phyloP scores from a whole-genome alignment of 2,888 invertebrate species.

The Esperia sulphurella region DNA sequence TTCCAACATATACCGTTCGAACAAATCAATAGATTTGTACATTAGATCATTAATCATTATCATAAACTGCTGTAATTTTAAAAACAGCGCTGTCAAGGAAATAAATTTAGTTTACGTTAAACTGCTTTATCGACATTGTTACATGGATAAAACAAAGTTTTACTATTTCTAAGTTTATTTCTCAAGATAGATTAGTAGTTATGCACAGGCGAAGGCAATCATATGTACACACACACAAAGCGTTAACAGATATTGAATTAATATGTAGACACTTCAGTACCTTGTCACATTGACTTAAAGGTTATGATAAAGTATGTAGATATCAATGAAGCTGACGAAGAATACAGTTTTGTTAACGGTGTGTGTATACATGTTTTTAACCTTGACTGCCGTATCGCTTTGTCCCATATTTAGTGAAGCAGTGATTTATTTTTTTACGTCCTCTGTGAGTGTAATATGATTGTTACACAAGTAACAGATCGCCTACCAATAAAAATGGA shows the following conservation, averaged over 20 bases:
- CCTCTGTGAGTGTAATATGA: slow-evolving; percentile 44
- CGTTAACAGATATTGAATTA: too few relatives aligned
- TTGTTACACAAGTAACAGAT: slow-evolving; percentile 38
- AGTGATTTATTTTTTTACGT: slow-evolving; percentile 56
- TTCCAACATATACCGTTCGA: slow-evolving; percentile 54
- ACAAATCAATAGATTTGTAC: slow-evolving; percentile 52
- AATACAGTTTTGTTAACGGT: too few relatives aligned
- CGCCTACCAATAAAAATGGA: slow-evolving; percentile 11
- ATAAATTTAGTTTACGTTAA: neutral
- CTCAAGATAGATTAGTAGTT: slow-evolving; percentile 11
- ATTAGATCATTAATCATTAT: slow-evolving; percentile 28
- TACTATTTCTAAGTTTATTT: neutral
- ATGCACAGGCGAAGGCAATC: too few relatives aligned
- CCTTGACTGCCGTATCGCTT: slow-evolving; percentile 54
- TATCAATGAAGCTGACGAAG: too few relatives aligned
- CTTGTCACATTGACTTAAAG: too few relatives aligned
- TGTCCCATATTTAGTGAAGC: slow-evolving; percentile 49
- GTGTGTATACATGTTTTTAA: too few relatives aligned
- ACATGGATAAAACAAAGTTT: neutral
- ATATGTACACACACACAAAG: too few relatives aligned
- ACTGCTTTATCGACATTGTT: neutral
- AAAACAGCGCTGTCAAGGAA: slow-evolving; percentile 11
- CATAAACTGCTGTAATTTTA: slow-evolving; percentile 49
- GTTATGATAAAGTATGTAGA: too few relatives aligned
- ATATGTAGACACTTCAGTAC: too few relatives aligned